These are phyloP conservation scores for Camelus bactrianus DNA, from an alignment of 2,113 vertebrate genomes.

Conservation along the genomic window DNA sequence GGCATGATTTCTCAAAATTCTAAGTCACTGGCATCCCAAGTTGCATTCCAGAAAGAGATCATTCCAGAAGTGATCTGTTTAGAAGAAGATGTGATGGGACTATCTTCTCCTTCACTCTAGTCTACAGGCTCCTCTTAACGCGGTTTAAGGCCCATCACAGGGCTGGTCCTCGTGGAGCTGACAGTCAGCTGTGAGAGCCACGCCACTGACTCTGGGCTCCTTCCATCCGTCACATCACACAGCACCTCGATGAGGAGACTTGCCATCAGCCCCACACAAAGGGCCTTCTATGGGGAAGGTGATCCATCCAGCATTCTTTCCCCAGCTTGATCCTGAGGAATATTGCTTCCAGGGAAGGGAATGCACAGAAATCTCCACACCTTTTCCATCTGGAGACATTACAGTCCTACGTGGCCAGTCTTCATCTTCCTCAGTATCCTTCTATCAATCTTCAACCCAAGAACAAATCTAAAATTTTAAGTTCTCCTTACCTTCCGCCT, in stretches of 20 bases:
- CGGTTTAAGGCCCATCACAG: not conserved
- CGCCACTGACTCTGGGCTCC: not conserved
- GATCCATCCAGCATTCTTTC: not conserved
- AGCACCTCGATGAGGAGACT: not conserved
- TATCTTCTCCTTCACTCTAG: not conserved
- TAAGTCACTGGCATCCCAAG: not conserved
- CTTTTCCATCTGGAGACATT: conserved; percentile 15
- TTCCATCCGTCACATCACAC: not conserved
- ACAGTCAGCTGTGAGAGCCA: not conserved
- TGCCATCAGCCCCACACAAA: not conserved
- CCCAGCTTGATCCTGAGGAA: not conserved
- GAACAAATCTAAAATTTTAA: conserved; percentile 40
- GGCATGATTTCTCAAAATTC: not conserved
- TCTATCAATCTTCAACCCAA: not conserved
- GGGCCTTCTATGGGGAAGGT: not conserved
- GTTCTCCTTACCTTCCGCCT: not conserved
- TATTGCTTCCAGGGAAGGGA: not conserved
- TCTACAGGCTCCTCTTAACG: not conserved
- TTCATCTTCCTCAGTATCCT: not conserved
- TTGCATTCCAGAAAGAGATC: not conserved
- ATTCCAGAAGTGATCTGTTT: not conserved
- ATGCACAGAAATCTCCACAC: not conserved
- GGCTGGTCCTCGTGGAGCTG: not conserved
- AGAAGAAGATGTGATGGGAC: not conserved
- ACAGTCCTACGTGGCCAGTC: not conserved